A percentile compares a stretch with the other conserved stretches of the same genome.
Evolutionary conservation across 1,140 invertebrate genomes (phyloP).

Genomic region (Calycopis cecrops): DNA sequence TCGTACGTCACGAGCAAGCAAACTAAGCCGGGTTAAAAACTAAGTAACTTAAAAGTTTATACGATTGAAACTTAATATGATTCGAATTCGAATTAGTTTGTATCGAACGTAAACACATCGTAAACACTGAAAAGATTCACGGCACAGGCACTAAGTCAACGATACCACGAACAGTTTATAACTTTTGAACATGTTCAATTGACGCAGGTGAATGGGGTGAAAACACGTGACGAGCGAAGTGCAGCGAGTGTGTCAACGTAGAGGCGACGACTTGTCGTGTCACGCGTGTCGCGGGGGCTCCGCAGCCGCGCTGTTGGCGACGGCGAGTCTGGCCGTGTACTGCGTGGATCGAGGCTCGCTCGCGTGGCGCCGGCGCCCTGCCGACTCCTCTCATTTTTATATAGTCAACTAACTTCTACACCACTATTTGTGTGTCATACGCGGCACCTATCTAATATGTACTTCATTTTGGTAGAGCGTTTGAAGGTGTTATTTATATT

Average conservation of each 20-base stretch:
- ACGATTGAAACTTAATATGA: constrained; percentile 32
- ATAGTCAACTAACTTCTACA: constrained; percentile 71
- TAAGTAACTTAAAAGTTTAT: constrained; percentile 40
- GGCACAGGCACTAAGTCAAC: constrained; percentile 47
- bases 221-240: constrained; percentile 19
- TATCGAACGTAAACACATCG: constrained; percentile 37
- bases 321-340: constrained; percentile 55
- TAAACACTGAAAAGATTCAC: constrained; percentile 33
- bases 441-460: constrained; percentile 55
- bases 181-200: constrained; percentile 38
- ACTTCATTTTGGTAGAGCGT: constrained; percentile 53
- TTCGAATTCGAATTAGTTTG: constrained; percentile 8
- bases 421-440: constrained; percentile 70
- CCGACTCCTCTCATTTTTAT: constrained; percentile 65
- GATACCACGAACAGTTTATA: constrained; percentile 28
- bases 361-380: constrained; percentile 61
- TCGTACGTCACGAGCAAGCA: constrained; percentile 28
- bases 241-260: constrained; percentile 4
- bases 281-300: constrained; percentile 14
- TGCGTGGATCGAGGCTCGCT: constrained; percentile 43
- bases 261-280: constrained; percentile 1
- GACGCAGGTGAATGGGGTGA: constrained; percentile 3
- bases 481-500: constrained; percentile 55
- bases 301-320: constrained; percentile 56
- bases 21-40: constrained; percentile 60